Evolutionary conservation across 2,797 vertebrate genomes (phyloP).

Genomic region (Apogon talboti): DNA sequence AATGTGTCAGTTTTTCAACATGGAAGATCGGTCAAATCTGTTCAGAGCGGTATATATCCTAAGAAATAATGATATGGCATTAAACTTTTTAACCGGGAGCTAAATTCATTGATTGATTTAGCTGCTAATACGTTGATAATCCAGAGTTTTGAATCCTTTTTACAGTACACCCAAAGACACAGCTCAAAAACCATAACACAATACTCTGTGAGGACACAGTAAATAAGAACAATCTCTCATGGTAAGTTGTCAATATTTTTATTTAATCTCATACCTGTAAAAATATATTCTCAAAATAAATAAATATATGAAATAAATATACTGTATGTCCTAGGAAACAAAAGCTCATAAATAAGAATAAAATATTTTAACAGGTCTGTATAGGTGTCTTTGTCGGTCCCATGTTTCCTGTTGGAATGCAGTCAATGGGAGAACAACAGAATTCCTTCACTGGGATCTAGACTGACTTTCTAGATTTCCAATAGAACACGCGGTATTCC

Average conservation of each 20-base stretch:
- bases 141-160: too few relatives aligned
- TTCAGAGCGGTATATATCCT: too few relatives aligned
- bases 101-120: too few relatives aligned
- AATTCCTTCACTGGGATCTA: slow-evolving; percentile 75
- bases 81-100: too few relatives aligned
- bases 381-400: slow-evolving; percentile 74
- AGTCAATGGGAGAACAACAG: slow-evolving; percentile 48
- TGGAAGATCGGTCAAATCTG: too few relatives aligned
- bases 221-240: slow-evolving; percentile 51
- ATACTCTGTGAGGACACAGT: slow-evolving; percentile 32
- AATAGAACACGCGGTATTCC: slow-evolving; percentile 41
- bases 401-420: slow-evolving; percentile 48
- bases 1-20: too few relatives aligned
- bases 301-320: slow-evolving; percentile 99
- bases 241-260: slow-evolving; percentile 48
- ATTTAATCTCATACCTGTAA: slow-evolving; percentile 92
- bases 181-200: too few relatives aligned
- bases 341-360: slow-evolving; percentile 92
- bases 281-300: slow-evolving; percentile 99
- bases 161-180: too few relatives aligned
- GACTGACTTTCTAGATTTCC: slow-evolving; percentile 47
- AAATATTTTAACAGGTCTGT: slow-evolving; percentile 75
- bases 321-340: slow-evolving; percentile 88
- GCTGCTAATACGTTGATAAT: too few relatives aligned
- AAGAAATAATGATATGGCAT: too few relatives aligned